These are phyloP conservation scores for Meles meles DNA, from an alignment of 2,113 vertebrate species.

Conservation along the genomic window DNA sequence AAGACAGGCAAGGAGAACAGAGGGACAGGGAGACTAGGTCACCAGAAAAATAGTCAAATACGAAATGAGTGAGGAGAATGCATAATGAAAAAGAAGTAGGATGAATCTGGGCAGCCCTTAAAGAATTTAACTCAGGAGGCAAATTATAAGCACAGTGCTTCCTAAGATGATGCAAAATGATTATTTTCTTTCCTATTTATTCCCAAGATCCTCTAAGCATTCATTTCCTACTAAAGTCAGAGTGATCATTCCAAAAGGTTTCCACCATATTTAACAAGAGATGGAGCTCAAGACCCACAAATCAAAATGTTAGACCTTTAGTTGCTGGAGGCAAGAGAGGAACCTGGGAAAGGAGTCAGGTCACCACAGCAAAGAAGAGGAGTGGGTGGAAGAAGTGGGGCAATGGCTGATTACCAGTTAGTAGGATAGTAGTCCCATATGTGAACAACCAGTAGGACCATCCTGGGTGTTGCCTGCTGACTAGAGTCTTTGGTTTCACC, in stretches of 20 bases:
- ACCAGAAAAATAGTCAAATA: not conserved
- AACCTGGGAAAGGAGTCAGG: not conserved
- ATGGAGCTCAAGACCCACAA: not conserved
- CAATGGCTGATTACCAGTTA: not conserved
- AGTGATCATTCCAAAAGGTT: not conserved
- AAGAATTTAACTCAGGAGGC: not conserved
- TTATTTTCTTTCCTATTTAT: not conserved
- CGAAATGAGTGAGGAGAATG: not conserved
- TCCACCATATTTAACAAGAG: not conserved
- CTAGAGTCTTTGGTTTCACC: not conserved
- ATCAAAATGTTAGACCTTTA: not conserved
- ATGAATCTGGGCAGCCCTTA: not conserved
- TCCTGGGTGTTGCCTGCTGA: not conserved
- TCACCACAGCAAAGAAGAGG: not conserved
- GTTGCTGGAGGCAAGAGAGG: not conserved
- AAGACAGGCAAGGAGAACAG: not conserved
- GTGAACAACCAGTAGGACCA: not conserved
- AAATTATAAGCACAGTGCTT: not conserved
- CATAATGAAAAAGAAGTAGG: not conserved
- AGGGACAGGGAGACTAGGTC: not conserved
- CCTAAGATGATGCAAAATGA: not conserved
- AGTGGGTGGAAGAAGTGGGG: not conserved
- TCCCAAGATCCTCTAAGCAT: not conserved
- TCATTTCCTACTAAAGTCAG: not conserved
- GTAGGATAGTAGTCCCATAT: not conserved